Percentiles rank a stretch among this genome's conserved stretches.
Conservation (phyloP, 2,113 vertebrate species). For the Pithys albifrons region DNA sequence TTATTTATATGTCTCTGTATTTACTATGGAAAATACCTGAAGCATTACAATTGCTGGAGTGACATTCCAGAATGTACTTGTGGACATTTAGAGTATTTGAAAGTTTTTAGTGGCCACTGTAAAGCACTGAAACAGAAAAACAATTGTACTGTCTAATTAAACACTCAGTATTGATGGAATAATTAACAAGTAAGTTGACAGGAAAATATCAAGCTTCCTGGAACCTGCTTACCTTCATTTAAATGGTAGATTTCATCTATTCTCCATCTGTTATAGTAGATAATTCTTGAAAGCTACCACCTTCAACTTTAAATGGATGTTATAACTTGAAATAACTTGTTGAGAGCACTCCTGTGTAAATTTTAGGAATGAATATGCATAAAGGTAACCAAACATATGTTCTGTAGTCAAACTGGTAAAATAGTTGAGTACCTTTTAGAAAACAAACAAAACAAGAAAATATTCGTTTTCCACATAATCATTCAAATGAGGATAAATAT, state of each 20-base stretch:
- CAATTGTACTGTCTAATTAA: background rate
- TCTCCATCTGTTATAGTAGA: background rate
- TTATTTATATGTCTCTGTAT: background rate
- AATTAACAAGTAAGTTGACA: background rate
- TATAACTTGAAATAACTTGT: background rate
- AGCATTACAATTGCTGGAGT: background rate
- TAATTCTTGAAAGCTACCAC: background rate
- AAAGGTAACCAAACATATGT: background rate
- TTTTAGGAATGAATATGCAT: background rate
- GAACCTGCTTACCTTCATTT: background rate
- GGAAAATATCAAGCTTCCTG: background rate
- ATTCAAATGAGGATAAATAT: background rate
- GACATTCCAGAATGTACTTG: background rate
- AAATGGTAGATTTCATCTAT: background rate
- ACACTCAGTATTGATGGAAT: background rate
- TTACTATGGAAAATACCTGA: background rate
- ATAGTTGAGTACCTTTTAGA: background rate
- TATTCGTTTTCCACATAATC: background rate
- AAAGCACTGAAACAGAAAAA: background rate
- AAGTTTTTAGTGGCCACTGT: background rate
- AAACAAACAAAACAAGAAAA: background rate
- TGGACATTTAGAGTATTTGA: background rate
- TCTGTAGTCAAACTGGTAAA: background rate
- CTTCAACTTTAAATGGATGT: background rate
- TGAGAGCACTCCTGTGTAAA: background rate